phyloP scores from a whole-genome alignment of 2,797 vertebrate species.

The Cuniculus paca region DNA sequence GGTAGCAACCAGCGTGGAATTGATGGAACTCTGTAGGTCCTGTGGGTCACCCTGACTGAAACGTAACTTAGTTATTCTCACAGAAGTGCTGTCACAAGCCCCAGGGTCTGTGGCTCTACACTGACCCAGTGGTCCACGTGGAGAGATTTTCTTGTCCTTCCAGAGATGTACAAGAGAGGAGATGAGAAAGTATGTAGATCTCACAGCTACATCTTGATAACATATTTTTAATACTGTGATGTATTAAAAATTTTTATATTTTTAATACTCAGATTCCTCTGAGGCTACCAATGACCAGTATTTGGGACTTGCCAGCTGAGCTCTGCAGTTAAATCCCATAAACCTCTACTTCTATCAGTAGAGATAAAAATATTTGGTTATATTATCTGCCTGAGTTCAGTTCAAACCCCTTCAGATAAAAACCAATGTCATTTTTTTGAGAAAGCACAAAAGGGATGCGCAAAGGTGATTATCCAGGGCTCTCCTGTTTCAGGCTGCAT shows the following conservation, averaged over 20 bases:
- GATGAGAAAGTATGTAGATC: neutral
- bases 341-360: neutral
- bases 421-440: neutral
- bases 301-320: neutral
- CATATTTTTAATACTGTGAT: neutral
- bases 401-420: neutral
- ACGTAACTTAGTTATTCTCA: neutral
- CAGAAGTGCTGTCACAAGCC: neutral
- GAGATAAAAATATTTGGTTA: constrained; percentile 4
- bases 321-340: neutral
- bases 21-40: neutral
- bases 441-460: neutral
- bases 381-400: neutral
- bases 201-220: neutral
- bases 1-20: rapidly evolving
- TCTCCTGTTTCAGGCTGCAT: neutral
- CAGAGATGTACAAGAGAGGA: neutral
- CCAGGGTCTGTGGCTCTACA: neutral
- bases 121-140: neutral
- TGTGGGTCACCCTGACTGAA: neutral
- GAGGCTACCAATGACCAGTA: neutral
- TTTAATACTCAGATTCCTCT: constrained; percentile 3
- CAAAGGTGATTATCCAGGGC: neutral
- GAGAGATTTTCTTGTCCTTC: neutral
- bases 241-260: too few relatives aligned